A percentile compares a stretch with the other conserved stretches of the same genome.
phyloP scores from a whole-genome alignment of 2,888 invertebrate species.

The Chloroclysta siterata region DNA sequence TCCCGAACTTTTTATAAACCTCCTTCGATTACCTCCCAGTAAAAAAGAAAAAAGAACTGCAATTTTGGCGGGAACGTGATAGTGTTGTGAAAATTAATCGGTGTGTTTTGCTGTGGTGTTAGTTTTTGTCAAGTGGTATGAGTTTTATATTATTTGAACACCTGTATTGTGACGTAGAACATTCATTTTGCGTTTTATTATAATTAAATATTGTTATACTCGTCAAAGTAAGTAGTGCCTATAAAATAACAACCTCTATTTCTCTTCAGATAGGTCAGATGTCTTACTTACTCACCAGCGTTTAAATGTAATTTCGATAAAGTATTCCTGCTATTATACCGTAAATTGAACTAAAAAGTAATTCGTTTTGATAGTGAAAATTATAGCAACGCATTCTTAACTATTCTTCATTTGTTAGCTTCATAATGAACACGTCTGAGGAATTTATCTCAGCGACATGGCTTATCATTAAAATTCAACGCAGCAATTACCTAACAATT shows the following conservation, averaged over 20 bases:
- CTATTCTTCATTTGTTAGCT: slow-evolving; percentile 15
- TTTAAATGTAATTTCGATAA: background rate
- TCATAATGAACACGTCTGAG: slow-evolving; percentile 32
- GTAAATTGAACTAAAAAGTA: background rate
- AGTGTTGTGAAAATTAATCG: slow-evolving; percentile 53
- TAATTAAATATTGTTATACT: background rate
- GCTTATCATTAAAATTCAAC: slow-evolving; percentile 39
- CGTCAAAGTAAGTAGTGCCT: no score
- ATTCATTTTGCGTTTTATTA: slow-evolving; percentile 17
- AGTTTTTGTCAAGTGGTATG: slow-evolving; percentile 54
- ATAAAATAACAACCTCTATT: no score
- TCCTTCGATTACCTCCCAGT: slow-evolving; percentile 27
- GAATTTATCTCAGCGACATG: slow-evolving; percentile 35
- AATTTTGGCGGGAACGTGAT: slow-evolving; percentile 41
- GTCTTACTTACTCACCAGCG: no score
- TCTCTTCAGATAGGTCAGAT: no score
- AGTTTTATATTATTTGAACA: slow-evolving; percentile 66
- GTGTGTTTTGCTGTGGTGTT: slow-evolving; percentile 36
- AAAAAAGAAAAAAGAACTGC: slow-evolving; percentile 41
- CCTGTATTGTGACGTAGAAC: slow-evolving; percentile 52
- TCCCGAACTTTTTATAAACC: slow-evolving; percentile 39
- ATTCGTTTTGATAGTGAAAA: slow-evolving; percentile 2
- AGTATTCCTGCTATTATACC: background rate
- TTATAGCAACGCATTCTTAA: slow-evolving; percentile 20
- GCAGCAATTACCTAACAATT: slow-evolving; percentile 15